Evolutionary conservation across 2,888 invertebrate genomes (phyloP).

Genomic region (Panzeria rudis): DNA sequence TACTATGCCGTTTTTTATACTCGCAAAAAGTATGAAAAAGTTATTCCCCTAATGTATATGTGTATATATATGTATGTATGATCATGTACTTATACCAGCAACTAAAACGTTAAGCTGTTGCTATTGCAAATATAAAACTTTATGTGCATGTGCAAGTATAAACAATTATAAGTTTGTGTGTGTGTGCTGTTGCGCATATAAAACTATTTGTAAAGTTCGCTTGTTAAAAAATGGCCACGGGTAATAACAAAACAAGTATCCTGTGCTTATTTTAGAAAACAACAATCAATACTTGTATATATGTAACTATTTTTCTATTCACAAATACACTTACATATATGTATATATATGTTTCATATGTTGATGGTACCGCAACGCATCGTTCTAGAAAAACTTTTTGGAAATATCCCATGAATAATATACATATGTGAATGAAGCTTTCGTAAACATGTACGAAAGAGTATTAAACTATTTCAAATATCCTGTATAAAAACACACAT

Average conservation of each 20-base stretch:
- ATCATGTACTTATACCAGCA: not conserved
- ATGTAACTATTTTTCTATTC: not conserved
- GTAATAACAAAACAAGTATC: conserved; percentile 71
- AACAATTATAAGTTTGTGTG: not conserved
- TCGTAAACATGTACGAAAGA: conserved; percentile 62
- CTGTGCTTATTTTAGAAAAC: conserved; percentile 60
- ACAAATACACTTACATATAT: not conserved
- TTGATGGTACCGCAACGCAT: conserved; percentile 49
- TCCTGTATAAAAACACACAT: conserved; percentile 15
- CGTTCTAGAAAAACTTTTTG: conserved; percentile 57
- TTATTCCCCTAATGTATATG: too few relatives aligned
- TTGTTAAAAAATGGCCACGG: conserved; percentile 72
- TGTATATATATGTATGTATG: not conserved
- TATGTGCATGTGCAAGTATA: not conserved
- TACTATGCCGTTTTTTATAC: too few relatives aligned
- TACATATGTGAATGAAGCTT: conserved; percentile 48
- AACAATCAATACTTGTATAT: conserved; percentile 47
- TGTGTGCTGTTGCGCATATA: conserved; percentile 12
- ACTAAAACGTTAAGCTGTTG: conserved; percentile 50
- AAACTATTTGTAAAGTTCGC: conserved; percentile 68
- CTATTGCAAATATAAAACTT: conserved; percentile 3
- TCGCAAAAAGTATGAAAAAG: too few relatives aligned
- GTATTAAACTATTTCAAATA: conserved; percentile 71
- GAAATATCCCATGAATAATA: conserved; percentile 66
- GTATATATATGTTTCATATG: not conserved